phyloP scores from a whole-genome alignment of 1,140 invertebrate genomes.

The Chionoecetes opilio region DNA sequence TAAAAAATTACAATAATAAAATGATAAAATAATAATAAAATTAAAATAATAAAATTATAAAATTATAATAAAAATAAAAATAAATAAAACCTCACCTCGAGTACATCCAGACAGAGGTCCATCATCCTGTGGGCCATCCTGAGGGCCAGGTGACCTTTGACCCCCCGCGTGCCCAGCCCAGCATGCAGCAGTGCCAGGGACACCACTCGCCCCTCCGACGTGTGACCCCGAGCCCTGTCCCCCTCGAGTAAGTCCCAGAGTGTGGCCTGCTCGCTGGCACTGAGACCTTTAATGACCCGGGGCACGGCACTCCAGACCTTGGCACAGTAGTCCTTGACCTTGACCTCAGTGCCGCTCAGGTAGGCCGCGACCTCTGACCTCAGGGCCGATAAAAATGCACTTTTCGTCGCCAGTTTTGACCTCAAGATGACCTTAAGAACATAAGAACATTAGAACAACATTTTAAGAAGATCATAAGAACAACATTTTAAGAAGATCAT shows the following conservation, averaged over 20 bases:
- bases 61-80: too few relatives aligned
- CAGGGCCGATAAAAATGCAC: not conserved
- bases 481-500: too few relatives aligned
- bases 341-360: not conserved
- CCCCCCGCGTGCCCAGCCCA: not conserved
- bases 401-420: not conserved
- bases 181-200: not conserved
- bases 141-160: not conserved
- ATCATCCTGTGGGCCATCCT: slow-evolving; percentile 47
- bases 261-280: not conserved
- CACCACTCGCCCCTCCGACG: not conserved
- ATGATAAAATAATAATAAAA: too few relatives aligned
- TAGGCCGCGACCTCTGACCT: not conserved
- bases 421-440: slow-evolving; percentile 24
- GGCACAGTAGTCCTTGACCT: not conserved
- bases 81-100: slow-evolving; percentile 54
- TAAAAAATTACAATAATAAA: too few relatives aligned
- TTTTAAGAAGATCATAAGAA: too few relatives aligned
- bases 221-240: not conserved
- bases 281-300: not conserved
- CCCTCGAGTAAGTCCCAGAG: slow-evolving; percentile 33
- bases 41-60: too few relatives aligned
- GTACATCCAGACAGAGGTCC: slow-evolving; percentile 34
- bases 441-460: too few relatives aligned
- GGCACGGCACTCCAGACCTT: slow-evolving; percentile 53